Evolutionary conservation across 1,140 invertebrate species (phyloP).

Genomic region (Pseudomyrmex cubaensis): DNA sequence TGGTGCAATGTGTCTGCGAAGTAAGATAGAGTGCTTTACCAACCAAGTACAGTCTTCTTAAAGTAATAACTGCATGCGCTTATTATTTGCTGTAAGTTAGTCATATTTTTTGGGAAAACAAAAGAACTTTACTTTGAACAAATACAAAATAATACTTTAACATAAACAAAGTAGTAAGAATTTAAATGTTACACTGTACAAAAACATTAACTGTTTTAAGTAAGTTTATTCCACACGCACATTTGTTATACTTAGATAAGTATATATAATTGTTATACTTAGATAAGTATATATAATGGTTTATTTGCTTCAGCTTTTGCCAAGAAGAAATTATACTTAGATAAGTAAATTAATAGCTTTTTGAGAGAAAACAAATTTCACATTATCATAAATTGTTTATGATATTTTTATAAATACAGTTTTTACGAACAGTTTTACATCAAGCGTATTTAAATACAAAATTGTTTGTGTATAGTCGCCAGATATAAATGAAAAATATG

Average conservation of each 20-base stretch:
- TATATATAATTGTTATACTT: too few species aligned
- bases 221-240: slow-evolving; percentile 19
- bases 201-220: not conserved
- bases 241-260: not conserved
- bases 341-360: not conserved
- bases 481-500: slow-evolving; percentile 3
- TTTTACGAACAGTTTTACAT: not conserved
- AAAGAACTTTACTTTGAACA: slow-evolving; percentile 32
- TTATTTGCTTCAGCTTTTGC: too few species aligned
- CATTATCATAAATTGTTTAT: slow-evolving; percentile 21
- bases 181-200: not conserved
- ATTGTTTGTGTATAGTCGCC: not conserved
- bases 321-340: too few species aligned
- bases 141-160: slow-evolving; percentile 39
- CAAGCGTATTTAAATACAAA: not conserved
- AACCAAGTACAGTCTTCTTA: not conserved
- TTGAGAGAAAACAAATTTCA: slow-evolving; percentile 1
- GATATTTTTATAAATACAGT: slow-evolving; percentile 9
- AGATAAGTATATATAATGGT: too few species aligned
- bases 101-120: not conserved
- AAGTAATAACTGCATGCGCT: too few species aligned
- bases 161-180: slow-evolving; percentile 10
- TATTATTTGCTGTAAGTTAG: not conserved
- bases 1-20: too few species aligned
- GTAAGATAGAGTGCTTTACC: too few species aligned